These are phyloP conservation scores for Diplosoma virens DNA, from an alignment of 23 tunicate genomes.

Conservation along the genomic window DNA sequence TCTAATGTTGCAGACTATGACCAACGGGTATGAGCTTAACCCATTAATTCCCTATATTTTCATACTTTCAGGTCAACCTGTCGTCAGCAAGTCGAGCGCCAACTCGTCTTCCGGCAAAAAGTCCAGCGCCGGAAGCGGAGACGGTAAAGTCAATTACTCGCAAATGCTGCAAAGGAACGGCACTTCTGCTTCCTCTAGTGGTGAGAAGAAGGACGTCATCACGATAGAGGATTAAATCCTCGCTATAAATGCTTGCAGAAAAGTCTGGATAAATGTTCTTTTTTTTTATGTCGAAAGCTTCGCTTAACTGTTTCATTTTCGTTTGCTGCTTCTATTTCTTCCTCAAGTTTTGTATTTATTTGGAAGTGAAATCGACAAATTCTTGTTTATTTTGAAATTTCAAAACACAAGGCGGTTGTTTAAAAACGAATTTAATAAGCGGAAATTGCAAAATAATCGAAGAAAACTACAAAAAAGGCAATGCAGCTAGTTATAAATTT, in stretches of 20 bases:
- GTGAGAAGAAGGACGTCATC: slow-evolving; percentile 34
- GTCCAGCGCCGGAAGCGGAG: not conserved
- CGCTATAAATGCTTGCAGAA: not conserved
- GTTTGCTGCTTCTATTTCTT: not conserved
- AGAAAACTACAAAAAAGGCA: too few relatives aligned
- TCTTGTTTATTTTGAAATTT: too few relatives aligned
- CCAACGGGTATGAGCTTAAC: too few relatives aligned
- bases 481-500: too few relatives aligned
- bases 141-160: slow-evolving; percentile 38
- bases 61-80: slow-evolving; percentile 13
- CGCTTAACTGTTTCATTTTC: not conserved
- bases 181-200: slow-evolving; percentile 7
- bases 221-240: slow-evolving; percentile 54
- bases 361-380: too few relatives aligned
- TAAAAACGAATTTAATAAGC: too few relatives aligned
- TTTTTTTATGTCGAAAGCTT: not conserved
- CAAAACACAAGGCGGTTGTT: too few relatives aligned
- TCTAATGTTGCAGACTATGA: too few relatives aligned
- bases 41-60: too few relatives aligned
- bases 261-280: not conserved
- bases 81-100: not conserved
- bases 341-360: too few relatives aligned
- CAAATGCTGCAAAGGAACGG: slow-evolving; percentile 53
- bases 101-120: not conserved
- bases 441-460: too few relatives aligned